Conservation (phyloP, 2,888 invertebrate genomes). For the Drosophila affinis region DNA sequence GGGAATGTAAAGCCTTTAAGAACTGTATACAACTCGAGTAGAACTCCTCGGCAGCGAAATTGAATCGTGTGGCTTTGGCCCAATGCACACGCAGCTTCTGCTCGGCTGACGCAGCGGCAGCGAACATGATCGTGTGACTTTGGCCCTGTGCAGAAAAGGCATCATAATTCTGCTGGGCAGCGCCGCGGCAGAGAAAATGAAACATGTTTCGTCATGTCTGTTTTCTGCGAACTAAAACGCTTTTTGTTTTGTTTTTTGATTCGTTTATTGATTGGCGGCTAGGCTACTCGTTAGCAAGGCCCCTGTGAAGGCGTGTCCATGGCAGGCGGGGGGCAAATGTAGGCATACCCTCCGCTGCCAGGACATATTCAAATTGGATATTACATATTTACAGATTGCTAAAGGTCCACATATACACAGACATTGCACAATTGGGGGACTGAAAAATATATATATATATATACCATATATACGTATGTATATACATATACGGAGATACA, state of each 20-base stretch:
- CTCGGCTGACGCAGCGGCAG: too few relatives aligned
- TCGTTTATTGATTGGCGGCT: slow-evolving; percentile 1
- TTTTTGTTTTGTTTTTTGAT: neutral
- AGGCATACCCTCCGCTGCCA: neutral
- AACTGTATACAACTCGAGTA: too few relatives aligned
- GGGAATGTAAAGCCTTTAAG: too few relatives aligned
- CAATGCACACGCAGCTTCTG: too few relatives aligned
- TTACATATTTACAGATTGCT: slow-evolving; percentile 66
- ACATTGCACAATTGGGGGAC: slow-evolving; percentile 26
- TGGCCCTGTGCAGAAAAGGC: too few relatives aligned
- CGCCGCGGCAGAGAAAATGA: too few relatives aligned
- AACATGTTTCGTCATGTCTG: too few relatives aligned
- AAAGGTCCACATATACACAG: slow-evolving; percentile 26
- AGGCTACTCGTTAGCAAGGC: neutral
- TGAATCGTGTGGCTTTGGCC: too few relatives aligned
- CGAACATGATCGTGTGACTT: too few relatives aligned
- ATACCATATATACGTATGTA: neutral
- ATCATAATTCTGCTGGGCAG: too few relatives aligned
- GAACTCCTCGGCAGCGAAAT: too few relatives aligned
- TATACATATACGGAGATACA: slow-evolving; percentile 35
- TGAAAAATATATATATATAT: slow-evolving; percentile 3
- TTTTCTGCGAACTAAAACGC: too few relatives aligned
- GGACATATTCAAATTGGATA: slow-evolving; percentile 42
- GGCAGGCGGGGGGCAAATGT: neutral
- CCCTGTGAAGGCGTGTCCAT: neutral